phyloP scores from a whole-genome alignment of 2,113 vertebrate genomes.

The Eurystomus gularis region DNA sequence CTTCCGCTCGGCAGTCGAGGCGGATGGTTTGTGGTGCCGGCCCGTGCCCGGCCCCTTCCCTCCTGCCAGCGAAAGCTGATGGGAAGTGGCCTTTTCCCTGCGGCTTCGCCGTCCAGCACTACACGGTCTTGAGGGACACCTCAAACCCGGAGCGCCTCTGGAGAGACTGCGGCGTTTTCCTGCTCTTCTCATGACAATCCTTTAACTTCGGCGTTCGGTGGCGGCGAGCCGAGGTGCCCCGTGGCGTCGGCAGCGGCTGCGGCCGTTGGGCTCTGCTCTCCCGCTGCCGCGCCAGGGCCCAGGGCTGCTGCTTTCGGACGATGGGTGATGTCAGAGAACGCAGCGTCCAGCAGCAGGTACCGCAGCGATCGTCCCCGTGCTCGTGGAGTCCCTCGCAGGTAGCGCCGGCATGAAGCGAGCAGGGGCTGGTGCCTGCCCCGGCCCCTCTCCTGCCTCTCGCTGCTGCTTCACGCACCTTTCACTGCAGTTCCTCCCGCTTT shows the following conservation, averaged over 20 bases:
- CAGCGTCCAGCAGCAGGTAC: neutral
- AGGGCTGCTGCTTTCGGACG: neutral
- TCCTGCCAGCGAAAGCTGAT: neutral
- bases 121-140: neutral
- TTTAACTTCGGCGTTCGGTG: neutral
- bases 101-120: neutral
- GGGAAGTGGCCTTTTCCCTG: neutral
- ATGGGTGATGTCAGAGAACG: neutral
- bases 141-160: neutral
- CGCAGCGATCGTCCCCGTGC: accelerated
- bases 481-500: neutral
- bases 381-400: neutral
- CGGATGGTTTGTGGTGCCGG: neutral
- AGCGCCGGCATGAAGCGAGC: neutral
- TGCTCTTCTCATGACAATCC: neutral
- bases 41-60: neutral
- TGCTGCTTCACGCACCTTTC: neutral
- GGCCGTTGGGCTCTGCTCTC: neutral
- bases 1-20: neutral
- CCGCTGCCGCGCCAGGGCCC: neutral
- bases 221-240: neutral
- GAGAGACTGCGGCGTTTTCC: accelerated
- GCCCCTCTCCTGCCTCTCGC: neutral
- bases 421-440: neutral
- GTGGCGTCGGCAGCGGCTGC: neutral